phyloP scores from a whole-genome alignment of 2,888 invertebrate species.

The Thumatha senex region DNA sequence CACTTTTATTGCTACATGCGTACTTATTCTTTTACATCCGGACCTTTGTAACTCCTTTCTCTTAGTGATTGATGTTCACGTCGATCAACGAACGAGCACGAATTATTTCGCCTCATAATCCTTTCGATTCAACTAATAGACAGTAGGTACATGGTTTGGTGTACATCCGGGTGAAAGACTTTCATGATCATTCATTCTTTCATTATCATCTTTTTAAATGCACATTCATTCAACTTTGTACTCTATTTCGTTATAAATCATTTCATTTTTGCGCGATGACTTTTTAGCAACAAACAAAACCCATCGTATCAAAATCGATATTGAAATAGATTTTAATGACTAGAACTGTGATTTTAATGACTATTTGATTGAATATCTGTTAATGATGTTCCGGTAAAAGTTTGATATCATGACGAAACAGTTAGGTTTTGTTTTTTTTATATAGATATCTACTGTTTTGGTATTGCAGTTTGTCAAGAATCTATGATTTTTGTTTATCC shows the following conservation, averaged over 20 bases:
- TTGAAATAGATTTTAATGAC: background rate
- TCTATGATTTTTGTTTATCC: too few species aligned
- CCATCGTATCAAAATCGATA: background rate
- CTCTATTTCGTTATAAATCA: background rate
- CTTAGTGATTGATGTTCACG: conserved; percentile 38
- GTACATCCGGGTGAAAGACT: conserved; percentile 36
- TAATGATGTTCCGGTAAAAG: background rate
- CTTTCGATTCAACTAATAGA: conserved; percentile 23
- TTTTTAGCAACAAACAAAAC: background rate
- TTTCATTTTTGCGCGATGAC: background rate
- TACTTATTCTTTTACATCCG: conserved; percentile 23
- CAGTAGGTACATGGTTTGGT: background rate
- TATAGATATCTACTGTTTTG: too few species aligned
- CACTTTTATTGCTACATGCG: conserved; percentile 30
- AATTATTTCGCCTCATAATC: conserved; percentile 34
- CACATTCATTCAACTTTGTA: background rate
- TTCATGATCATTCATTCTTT: conserved; percentile 33
- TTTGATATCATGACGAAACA: background rate
- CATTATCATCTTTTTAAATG: background rate
- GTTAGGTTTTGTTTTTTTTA: too few species aligned
- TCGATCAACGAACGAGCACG: conserved; percentile 16
- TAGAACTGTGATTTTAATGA: background rate
- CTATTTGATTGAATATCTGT: background rate
- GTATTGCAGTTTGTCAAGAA: too few species aligned
- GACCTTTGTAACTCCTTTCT: conserved; percentile 36